phyloP scores from a whole-genome alignment of 2,113 vertebrate genomes.

The Cynopterus brachyotis region DNA sequence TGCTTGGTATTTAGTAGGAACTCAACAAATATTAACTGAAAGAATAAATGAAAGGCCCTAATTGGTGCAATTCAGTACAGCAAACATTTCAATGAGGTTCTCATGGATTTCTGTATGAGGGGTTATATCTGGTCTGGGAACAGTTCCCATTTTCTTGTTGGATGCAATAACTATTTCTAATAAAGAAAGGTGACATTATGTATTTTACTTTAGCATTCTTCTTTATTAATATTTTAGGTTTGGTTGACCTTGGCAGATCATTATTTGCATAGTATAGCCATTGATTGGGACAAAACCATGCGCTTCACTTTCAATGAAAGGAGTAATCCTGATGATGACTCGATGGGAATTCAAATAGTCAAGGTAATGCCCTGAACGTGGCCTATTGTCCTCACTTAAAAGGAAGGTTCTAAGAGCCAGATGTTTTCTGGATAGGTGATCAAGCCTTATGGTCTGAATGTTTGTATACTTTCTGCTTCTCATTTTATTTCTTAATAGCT shows the following conservation, averaged over 20 bases:
- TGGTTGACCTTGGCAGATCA: constrained; percentile 98
- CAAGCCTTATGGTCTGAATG: background rate
- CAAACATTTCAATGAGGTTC: background rate
- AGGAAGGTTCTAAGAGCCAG: background rate
- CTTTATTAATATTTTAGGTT: constrained; percentile 85
- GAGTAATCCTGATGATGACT: constrained; percentile 98
- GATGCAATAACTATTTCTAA: background rate
- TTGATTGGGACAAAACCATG: constrained; percentile 99
- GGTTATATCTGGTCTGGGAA: background rate
- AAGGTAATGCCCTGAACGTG: constrained; percentile 86
- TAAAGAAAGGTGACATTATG: background rate
- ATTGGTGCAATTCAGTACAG: background rate
- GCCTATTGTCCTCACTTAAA: background rate
- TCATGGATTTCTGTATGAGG: background rate
- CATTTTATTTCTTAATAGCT: background rate
- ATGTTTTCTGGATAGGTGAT: background rate
- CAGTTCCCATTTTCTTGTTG: background rate
- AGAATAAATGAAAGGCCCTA: background rate
- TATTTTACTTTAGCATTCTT: background rate
- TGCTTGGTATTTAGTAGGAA: background rate
- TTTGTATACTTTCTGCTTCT: background rate
- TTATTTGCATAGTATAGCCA: constrained; percentile 97
- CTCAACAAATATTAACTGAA: background rate
- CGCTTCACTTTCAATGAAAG: constrained; percentile 98
- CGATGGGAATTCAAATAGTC: constrained; percentile 98